Percentiles rank a stretch among this genome's conserved stretches.
Conservation (phyloP, 2,113 vertebrate species). For the Ibidorhyncha struthersii region DNA sequence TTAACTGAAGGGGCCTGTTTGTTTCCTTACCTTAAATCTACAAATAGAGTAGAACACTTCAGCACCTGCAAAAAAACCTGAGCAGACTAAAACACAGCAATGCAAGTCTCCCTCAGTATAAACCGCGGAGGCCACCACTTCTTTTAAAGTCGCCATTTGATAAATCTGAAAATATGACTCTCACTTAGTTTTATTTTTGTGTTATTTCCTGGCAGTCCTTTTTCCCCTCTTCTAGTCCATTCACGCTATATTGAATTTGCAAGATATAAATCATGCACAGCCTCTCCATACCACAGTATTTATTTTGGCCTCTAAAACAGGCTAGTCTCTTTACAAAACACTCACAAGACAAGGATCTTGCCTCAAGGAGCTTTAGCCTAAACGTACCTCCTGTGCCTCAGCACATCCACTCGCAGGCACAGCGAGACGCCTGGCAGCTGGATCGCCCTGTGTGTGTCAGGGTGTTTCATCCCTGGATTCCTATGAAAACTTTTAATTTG, state of each 20-base stretch:
- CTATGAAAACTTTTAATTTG: background rate
- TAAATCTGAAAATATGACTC: background rate
- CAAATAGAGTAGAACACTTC: background rate
- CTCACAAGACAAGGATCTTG: background rate
- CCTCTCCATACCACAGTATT: background rate
- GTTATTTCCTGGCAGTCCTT: background rate
- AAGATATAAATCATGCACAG: rapidly evolving
- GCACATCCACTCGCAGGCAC: rapidly evolving
- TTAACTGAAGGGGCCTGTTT: background rate
- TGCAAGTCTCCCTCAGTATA: background rate
- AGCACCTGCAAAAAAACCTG: background rate
- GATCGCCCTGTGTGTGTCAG: rapidly evolving
- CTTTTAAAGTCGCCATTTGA: background rate
- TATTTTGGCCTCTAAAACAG: background rate
- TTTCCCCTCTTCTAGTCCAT: background rate
- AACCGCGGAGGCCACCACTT: background rate
- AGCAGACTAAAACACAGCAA: background rate
- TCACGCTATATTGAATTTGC: rapidly evolving
- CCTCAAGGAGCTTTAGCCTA: background rate
- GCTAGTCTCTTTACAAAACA: background rate
- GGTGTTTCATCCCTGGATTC: background rate
- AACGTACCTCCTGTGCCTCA: background rate
- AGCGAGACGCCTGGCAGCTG: background rate
- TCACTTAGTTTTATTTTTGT: background rate
- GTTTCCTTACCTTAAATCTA: background rate